These are phyloP conservation scores for Drosophila tsacasi DNA, from an alignment of 1,140 invertebrate species.

Conservation along the genomic window DNA sequence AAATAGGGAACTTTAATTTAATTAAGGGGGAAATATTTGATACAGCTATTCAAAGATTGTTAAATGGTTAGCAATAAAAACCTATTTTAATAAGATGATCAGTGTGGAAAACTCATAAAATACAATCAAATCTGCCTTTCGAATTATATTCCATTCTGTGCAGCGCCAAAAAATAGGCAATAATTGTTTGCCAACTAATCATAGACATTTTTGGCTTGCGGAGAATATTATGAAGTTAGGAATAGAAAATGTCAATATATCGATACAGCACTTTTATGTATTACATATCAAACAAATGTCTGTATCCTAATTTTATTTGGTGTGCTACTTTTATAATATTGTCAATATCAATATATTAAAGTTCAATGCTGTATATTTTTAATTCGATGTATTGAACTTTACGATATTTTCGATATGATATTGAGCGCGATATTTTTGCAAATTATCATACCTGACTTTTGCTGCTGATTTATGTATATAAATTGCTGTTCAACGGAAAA, in stretches of 20 bases:
- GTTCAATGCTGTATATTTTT: not conserved
- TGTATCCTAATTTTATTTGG: not conserved
- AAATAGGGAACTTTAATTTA: not conserved
- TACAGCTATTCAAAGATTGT: not conserved
- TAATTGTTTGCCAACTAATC: not conserved
- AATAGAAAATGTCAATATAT: not conserved
- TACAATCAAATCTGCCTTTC: not conserved
- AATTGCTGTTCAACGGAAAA: not conserved
- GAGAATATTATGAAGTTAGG: not conserved
- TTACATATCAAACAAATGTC: not conserved
- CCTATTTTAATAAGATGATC: not conserved
- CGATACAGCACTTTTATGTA: not conserved
- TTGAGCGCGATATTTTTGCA: not conserved
- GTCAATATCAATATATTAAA: no score
- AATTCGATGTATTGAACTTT: not conserved
- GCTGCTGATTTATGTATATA: no score
- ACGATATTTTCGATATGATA: not conserved
- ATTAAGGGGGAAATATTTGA: no score
- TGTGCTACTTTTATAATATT: not conserved
- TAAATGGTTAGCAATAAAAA: not conserved
- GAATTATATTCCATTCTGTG: no score
- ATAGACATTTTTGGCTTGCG: not conserved
- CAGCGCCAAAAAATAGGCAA: not conserved
- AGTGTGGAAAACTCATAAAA: not conserved
- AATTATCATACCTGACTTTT: not conserved